phyloP scores from a whole-genome alignment of 2,888 invertebrate genomes.

The Pecten maximus region DNA sequence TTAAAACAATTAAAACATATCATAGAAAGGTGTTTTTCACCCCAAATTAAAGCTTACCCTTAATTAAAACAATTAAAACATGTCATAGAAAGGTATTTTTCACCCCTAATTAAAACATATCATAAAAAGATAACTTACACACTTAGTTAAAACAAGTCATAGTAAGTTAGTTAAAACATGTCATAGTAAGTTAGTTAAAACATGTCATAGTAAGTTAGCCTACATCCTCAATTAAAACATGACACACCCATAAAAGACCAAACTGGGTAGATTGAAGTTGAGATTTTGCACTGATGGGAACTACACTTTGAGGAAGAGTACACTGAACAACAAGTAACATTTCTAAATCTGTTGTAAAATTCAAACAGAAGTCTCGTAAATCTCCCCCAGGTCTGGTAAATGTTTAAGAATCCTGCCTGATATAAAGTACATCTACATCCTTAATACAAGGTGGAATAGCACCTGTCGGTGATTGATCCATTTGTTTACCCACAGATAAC shows the following conservation, averaged over 20 bases:
- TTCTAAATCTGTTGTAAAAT: background rate
- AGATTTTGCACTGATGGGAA: background rate
- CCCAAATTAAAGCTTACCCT: too few relatives aligned
- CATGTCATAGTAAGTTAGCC: background rate
- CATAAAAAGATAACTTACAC: too few relatives aligned
- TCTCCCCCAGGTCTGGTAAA: background rate
- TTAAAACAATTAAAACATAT: too few relatives aligned
- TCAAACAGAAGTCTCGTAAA: constrained; percentile 20
- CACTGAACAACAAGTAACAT: background rate
- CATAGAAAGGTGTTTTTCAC: background rate
- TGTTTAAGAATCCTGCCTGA: background rate
- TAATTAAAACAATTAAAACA: too few relatives aligned
- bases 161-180: background rate
- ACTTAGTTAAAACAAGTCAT: background rate
- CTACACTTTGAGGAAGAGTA: background rate
- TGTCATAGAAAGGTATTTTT: too few relatives aligned
- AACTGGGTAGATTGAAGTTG: background rate
- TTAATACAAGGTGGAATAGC: background rate
- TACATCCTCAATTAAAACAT: background rate
- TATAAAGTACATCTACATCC: background rate
- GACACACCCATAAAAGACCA: too few relatives aligned
- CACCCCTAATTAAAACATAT: too few relatives aligned
- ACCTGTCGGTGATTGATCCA: background rate
- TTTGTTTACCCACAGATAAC: background rate
- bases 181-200: too few relatives aligned